phyloP scores from a whole-genome alignment of 2,113 vertebrate species.

The Salvelinus sp. region DNA sequence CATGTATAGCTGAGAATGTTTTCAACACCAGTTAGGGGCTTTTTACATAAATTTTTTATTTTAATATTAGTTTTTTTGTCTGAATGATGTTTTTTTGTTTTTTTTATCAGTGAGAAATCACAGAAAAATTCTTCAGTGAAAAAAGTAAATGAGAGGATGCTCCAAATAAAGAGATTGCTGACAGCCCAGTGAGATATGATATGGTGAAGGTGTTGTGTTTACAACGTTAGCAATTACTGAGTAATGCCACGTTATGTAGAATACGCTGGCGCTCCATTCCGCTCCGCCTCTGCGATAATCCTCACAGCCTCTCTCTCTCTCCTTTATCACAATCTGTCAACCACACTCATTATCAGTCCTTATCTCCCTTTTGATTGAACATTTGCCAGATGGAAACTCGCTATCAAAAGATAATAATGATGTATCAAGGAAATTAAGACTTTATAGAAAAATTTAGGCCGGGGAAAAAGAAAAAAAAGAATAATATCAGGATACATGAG shows the following conservation, averaged over 20 bases:
- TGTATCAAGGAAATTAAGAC: constrained; percentile 79
- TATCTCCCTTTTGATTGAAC: constrained; percentile 72
- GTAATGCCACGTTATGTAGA: constrained; percentile 65
- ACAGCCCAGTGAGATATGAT: constrained; percentile 34
- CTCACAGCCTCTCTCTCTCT: constrained; percentile 68
- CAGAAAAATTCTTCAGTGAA: constrained; percentile 11
- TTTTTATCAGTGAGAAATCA: constrained; percentile 18
- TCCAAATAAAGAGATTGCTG: background rate
- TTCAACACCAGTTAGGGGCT: constrained; percentile 39
- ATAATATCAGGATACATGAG: constrained; percentile 65
- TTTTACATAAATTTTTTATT: constrained; percentile 41
- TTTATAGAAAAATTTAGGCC: constrained; percentile 75
- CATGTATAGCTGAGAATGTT: constrained; percentile 63
- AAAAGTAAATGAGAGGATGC: constrained; percentile 7
- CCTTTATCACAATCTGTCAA: constrained; percentile 76
- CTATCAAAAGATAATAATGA: constrained; percentile 80
- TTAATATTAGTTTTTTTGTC: background rate
- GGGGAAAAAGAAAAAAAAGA: background rate
- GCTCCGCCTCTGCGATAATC: constrained; percentile 67
- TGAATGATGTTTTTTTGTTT: background rate
- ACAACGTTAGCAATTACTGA: constrained; percentile 70
- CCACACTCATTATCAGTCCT: constrained; percentile 76
- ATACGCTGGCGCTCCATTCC: constrained; percentile 50
- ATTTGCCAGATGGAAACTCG: constrained; percentile 76
- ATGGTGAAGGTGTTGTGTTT: constrained; percentile 44